A percentile compares a stretch with the other conserved stretches of the same genome.
phyloP scores from a whole-genome alignment of 2,888 invertebrate genomes.

The Drosophila sordidapex region DNA sequence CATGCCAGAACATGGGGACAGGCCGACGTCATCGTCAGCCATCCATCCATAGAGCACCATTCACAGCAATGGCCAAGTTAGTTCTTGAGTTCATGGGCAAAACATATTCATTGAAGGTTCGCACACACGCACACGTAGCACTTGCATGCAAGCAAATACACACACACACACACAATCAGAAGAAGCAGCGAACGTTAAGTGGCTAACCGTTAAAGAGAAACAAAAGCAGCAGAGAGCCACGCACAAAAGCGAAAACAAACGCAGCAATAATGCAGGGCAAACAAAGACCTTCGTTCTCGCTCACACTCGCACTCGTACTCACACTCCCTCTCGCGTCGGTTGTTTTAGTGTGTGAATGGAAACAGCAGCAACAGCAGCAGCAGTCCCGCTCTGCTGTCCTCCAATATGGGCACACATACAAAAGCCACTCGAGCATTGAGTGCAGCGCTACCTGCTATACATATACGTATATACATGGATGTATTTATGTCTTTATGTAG shows the following conservation, averaged over 20 bases:
- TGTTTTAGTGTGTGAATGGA: slow-evolving; percentile 47
- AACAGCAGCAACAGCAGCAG: slow-evolving; percentile 27
- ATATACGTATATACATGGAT: slow-evolving; percentile 1
- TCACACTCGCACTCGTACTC: background rate
- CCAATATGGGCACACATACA: slow-evolving; percentile 8
- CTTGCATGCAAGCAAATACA: slow-evolving; percentile 27
- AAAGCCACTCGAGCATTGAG: slow-evolving; percentile 9
- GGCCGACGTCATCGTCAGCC: slow-evolving; percentile 47
- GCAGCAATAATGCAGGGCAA: slow-evolving; percentile 51
- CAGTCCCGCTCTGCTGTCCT: slow-evolving; percentile 12
- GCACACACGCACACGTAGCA: slow-evolving; percentile 10
- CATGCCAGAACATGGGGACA: slow-evolving; percentile 28
- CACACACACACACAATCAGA: slow-evolving; percentile 4
- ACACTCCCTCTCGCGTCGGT: background rate
- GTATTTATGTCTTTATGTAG: slow-evolving; percentile 9
- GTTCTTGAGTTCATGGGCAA: slow-evolving; percentile 71
- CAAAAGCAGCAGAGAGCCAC: slow-evolving; percentile 35
- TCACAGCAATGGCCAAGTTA: slow-evolving; percentile 49
- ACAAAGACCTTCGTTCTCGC: slow-evolving; percentile 41
- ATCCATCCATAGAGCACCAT: slow-evolving; percentile 46
- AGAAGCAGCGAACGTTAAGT: slow-evolving; percentile 38
- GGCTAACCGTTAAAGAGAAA: slow-evolving; percentile 51
- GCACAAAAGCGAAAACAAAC: slow-evolving; percentile 53
- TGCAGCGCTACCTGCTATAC: slow-evolving; percentile 21
- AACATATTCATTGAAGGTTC: slow-evolving; percentile 71